Base-by-base conservation (phyloP, 2,113 vertebrate genomes). In the Apeltes quadracus region DNA sequence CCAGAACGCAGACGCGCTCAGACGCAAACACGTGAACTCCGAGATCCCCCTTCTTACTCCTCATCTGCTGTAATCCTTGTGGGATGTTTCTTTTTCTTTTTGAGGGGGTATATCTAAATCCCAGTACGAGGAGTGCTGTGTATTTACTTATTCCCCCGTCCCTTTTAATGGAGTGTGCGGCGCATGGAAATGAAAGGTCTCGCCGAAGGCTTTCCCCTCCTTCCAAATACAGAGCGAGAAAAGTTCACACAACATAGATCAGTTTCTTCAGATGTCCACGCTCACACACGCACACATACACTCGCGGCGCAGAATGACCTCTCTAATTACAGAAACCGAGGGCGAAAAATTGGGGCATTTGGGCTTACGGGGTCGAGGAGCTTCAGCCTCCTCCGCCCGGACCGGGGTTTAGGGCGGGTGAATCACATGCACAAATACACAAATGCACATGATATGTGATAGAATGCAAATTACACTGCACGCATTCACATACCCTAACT, bases 161-260 rank as follows among this genome's bases (percentile, higher is more conserved):
- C 89, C 92, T 70, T 91, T 92, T 91, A 91, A 89, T 73, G 66
- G 68, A 90, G 91, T 90, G 86, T 89, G 89, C 84, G 90, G 87
- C 11, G 63, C 69, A 85, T 88, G 82, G 72, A 94, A 93, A 93
- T 92, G 88, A 92, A 91, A 91, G 91, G 87, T 92, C 81, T 90
- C 44, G 85, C 93, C 81, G 27, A 81, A 72, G 89, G 91, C 90
- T 71, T 87, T 70, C 80, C 75, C 81, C 63, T 78, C 71, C 69
- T 82, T 66, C 53, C 56, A 82, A 78, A 90, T 54, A 66, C 69
- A 62, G 65, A 87, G 72, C 74, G 71, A 72, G 69, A 78, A 73
- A 88, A 78, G 75, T 84, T 84, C 63, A 78, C 36, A 50, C 72
- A 73, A 81, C 85, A 83, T 64, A 83, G 59, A 78, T 72, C 32